Evolutionary conservation across 2,113 vertebrate species (phyloP).

Genomic region (Rattus rattus): DNA sequence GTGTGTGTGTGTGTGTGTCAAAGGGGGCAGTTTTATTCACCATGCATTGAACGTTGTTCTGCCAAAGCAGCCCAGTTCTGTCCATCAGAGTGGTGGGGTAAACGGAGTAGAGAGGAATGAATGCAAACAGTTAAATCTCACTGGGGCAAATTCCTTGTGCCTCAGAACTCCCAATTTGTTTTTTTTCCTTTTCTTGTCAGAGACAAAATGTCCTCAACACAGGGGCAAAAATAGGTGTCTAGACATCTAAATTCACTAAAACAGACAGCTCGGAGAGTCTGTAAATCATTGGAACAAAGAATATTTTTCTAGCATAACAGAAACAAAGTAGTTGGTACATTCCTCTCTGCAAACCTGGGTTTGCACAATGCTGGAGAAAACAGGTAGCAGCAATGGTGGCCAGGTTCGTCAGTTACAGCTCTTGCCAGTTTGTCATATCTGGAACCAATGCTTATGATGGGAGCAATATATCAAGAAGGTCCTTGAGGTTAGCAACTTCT

Average conservation of each 20-base stretch:
- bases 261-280: slow-evolving; percentile 57
- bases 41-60: neutral
- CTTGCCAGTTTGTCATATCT: neutral
- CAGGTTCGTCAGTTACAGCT: neutral
- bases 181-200: slow-evolving; percentile 65
- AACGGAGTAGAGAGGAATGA: neutral
- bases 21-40: neutral
- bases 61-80: neutral
- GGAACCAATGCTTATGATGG: neutral
- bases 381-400: neutral
- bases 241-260: slow-evolving; percentile 75
- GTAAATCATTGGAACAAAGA: slow-evolving; percentile 67
- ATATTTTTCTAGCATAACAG: slow-evolving; percentile 24
- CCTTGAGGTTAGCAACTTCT: neutral
- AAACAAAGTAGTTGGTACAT: slow-evolving; percentile 17
- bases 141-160: slow-evolving; percentile 33
- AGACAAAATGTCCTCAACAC: slow-evolving; percentile 62
- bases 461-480: neutral
- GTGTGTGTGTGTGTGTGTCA: neutral
- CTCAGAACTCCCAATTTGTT: slow-evolving; percentile 51
- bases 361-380: neutral
- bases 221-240: slow-evolving; percentile 71
- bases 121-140: slow-evolving; percentile 46
- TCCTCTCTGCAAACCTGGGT: slow-evolving; percentile 50
- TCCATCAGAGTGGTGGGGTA: neutral